These are phyloP conservation scores for Anodontia alba DNA, from an alignment of 2,888 invertebrate species.

Conservation along the genomic window DNA sequence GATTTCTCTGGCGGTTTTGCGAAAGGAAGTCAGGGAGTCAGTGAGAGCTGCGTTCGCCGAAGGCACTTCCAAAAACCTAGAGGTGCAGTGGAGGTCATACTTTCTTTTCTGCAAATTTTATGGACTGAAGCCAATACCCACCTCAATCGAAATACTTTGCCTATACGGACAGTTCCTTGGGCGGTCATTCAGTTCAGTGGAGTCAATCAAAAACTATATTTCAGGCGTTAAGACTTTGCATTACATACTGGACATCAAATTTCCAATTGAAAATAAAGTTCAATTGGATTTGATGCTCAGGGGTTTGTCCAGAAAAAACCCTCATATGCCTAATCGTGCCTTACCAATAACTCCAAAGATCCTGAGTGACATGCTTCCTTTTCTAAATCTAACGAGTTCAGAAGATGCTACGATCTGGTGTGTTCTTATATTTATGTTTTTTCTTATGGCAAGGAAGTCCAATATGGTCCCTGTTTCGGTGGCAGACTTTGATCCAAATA, in stretches of 20 bases:
- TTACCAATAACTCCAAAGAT: background rate
- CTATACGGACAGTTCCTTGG: background rate
- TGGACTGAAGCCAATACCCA: background rate
- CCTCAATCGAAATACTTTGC: background rate
- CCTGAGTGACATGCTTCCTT: background rate
- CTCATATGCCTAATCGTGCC: background rate
- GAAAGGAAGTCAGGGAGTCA: background rate
- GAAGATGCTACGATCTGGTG: constrained; percentile 9
- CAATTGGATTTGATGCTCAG: too few relatives aligned
- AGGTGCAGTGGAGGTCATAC: too few relatives aligned
- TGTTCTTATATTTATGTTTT: too few relatives aligned
- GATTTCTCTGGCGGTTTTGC: background rate
- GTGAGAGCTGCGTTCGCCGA: background rate
- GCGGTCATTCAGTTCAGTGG: too few relatives aligned
- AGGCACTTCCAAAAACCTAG: too few relatives aligned
- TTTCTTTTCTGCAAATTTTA: too few relatives aligned
- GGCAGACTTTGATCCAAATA: background rate
- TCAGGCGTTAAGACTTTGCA: background rate
- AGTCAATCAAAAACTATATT: background rate
- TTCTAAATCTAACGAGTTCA: background rate
- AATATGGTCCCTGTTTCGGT: background rate
- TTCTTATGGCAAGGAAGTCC: too few relatives aligned
- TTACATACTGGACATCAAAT: background rate
- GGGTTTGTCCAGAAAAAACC: background rate
- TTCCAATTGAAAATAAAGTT: background rate